Percentiles rank a stretch among this genome's conserved stretches.
These are phyloP conservation scores for Troides helena DNA, from an alignment of 2,888 invertebrate genomes.

Conservation along the genomic window DNA sequence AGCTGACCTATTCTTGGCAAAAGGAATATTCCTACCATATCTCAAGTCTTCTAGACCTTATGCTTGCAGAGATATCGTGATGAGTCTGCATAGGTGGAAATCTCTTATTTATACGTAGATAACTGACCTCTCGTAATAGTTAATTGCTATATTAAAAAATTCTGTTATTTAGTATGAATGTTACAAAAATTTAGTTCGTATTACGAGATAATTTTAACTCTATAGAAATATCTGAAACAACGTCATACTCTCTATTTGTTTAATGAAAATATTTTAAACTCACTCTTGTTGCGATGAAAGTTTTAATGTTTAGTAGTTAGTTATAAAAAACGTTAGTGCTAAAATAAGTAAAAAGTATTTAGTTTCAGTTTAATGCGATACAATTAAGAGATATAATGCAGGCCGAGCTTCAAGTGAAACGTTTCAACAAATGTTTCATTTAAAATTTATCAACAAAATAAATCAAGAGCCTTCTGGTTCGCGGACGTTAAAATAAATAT, in stretches of 20 bases:
- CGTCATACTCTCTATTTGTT: background rate
- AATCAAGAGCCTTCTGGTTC: background rate
- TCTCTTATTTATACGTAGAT: no score
- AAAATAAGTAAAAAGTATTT: background rate
- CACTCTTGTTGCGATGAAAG: constrained; percentile 1
- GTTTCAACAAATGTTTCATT: background rate
- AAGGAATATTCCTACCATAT: no score
- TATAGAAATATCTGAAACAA: background rate
- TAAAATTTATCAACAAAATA: background rate
- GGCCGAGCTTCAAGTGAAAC: background rate
- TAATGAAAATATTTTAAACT: background rate
- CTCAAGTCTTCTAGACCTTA: no score
- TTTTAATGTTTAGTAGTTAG: background rate
- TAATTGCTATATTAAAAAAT: background rate
- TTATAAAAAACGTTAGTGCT: background rate
- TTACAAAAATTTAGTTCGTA: background rate
- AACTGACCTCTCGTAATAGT: no score
- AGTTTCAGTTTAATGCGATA: background rate
- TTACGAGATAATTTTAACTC: background rate
- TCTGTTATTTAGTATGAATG: background rate
- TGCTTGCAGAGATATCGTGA: no score
- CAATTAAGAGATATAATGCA: constrained; percentile 1
- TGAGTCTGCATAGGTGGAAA: no score
- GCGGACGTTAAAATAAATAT: constrained; percentile 1
- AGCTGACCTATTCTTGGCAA: no score